Evolutionary conservation across 2,888 invertebrate species (phyloP), one percentile per base, ranked within the genome.

Genomic region (Lithophane socia): DNA sequence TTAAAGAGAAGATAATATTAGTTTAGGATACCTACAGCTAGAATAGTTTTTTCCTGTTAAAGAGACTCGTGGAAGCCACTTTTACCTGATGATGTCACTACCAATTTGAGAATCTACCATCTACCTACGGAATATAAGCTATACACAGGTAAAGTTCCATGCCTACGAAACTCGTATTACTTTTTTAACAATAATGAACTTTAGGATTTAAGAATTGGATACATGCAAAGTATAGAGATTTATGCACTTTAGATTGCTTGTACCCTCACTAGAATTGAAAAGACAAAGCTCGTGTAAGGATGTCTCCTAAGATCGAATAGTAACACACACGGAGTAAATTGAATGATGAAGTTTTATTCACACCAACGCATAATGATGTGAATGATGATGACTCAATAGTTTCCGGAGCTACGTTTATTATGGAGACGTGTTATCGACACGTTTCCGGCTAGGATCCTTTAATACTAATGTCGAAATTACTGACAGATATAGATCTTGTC

Each of bases 371-470:
- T 83, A 64, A 60, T 83, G 61, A 73, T 70, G 52, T 67, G 67
- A 49, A 70, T 63, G 66, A 70, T 66, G 79, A 80, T 84, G 84
- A 84, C 63, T 86, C 82, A 77, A 85, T 75, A 61, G 84, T 77
- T 85, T 86, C 86, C 87, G 87, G 83, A 42, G 70, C 73, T 56
- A 70, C 72, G 73, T 65, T 79, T 80, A 75, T 42, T 73, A 70
- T 52, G 80, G 60, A 70, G 47, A 29, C 66, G 58, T 70, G 75
- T 82, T 79, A 86, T 79, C 82, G 84, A 75, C 70, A 66, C 69
- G 77, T 65, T 79, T 87, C 87, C 87, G 87, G 84, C 70, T 72
- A 42, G 65, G 66, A 68, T 75, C 71, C 80, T 82, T 72, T 70
- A 80, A 77, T 70, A 80, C 61, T 73, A 52, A 73, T 42, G 77